Evolutionary conservation across 2,113 vertebrate species (phyloP), one percentile per base, ranked within the genome.

Genomic region (Chaenogobius annularis): DNA sequence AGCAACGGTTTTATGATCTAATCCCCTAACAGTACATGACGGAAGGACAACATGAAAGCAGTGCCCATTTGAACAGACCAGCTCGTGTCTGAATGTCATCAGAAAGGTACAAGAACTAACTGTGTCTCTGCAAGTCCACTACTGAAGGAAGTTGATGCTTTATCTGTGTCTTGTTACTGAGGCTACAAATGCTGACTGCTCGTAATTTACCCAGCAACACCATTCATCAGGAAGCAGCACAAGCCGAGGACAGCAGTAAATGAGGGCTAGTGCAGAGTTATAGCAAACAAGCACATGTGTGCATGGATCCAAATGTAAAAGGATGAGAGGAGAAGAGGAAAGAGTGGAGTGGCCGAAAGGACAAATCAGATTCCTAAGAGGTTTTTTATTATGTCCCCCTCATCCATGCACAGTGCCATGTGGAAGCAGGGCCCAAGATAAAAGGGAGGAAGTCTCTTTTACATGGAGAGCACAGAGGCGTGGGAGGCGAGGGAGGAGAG

Each of bases 101-200:
- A 77, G 68, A 81, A 70, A 44, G 44, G 69, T 22, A 46, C 61
- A 6, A 67, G 47, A 69, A 47, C 58, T 67, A 69, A 68, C 82
- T 85, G 79, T 87, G 66, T 62, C 78, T 64, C 71, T 74, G 73
- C 47, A 68, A 72, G 67, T 70, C 78, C 48, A 19, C 31, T 56
- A 54, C 68, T 66, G 54, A 59, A 48, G 65, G 66, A 74, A 78
- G 79, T 70, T 66, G 62, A 77, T 48, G 74, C 82, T 83, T 83
- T 75, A 81, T 86, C 79, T 61, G n/a, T 22, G 80, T 74, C 80
- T 72, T 68, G 69, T 82, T 77, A 83, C 61, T 66, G 70, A 70
- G 15, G 70, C 70, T 83, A 62, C 43, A 81, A 77, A 82, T 75
- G 72, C 69, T 40, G 69, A 83, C 58, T 7, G 10, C 78, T 78